Conservation (phyloP, 2,113 vertebrate genomes). For the Axis porcinus region DNA sequence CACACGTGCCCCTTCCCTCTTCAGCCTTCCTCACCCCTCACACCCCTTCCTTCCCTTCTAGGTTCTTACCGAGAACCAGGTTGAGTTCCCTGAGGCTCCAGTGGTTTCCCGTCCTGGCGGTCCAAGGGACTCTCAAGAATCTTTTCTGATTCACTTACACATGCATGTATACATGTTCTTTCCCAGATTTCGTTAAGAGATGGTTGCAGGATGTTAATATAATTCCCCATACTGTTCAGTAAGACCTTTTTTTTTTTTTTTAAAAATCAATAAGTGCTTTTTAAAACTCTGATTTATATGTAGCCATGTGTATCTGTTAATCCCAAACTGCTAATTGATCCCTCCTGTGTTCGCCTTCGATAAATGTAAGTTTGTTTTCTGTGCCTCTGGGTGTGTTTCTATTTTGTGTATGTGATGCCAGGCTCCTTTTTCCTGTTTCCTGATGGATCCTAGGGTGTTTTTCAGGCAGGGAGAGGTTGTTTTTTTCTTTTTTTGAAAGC, state of each 20-base stretch:
- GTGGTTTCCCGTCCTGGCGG: neutral
- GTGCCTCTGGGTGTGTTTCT: neutral
- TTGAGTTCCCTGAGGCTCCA: neutral
- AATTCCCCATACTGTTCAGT: neutral
- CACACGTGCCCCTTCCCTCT: accelerated
- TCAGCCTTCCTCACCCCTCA: neutral
- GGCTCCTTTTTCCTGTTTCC: neutral
- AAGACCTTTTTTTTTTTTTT: neutral
- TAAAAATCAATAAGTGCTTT: neutral
- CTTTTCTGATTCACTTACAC: neutral
- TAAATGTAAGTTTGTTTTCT: neutral
- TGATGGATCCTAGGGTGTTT: neutral
- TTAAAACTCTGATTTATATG: neutral
- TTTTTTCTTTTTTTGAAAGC: constrained; percentile 7
- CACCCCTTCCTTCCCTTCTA: neutral
- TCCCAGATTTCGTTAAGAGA: neutral
- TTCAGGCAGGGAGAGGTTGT: accelerated
- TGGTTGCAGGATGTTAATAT: neutral
- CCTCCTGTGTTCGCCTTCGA: neutral
- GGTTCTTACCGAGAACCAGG: neutral
- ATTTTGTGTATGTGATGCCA: neutral
- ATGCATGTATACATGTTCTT: neutral
- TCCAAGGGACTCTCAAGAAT: neutral
- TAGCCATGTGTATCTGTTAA: neutral
- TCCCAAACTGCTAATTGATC: neutral